Percentiles rank a stretch among this genome's conserved stretches.
phyloP scores from a whole-genome alignment of 2,888 invertebrate species.

The Strigamia maritima region DNA sequence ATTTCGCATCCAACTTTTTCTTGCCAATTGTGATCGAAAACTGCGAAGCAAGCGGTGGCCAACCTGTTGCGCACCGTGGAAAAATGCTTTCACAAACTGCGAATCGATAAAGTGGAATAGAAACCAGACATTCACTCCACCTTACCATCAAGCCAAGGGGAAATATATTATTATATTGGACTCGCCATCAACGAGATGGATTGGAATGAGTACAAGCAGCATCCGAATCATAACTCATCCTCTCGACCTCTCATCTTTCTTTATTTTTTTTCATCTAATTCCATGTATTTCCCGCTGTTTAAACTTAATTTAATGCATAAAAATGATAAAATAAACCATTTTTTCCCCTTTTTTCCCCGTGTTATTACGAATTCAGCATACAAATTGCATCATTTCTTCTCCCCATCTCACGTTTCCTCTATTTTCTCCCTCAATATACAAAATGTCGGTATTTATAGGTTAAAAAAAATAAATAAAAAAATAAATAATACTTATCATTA shows the following conservation, averaged over 20 bases:
- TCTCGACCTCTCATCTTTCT: background rate
- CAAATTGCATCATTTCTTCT: too few relatives aligned
- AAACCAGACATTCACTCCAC: slow-evolving; percentile 7
- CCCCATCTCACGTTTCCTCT: too few relatives aligned
- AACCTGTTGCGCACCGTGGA: slow-evolving; percentile 22
- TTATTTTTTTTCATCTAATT: too few relatives aligned
- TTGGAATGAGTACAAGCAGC: background rate
- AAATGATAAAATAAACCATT: too few relatives aligned
- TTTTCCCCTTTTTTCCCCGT: too few relatives aligned
- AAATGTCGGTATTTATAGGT: too few relatives aligned
- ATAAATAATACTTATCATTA: too few relatives aligned
- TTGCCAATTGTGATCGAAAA: slow-evolving; percentile 1
- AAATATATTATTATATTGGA: slow-evolving; percentile 31
- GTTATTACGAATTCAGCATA: too few relatives aligned
- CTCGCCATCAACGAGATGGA: slow-evolving; percentile 21
- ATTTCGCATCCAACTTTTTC: background rate
- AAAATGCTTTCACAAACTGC: background rate
- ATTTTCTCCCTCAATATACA: too few relatives aligned
- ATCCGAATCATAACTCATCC: background rate
- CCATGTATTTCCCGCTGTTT: too few relatives aligned
- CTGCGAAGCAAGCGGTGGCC: slow-evolving; percentile 21
- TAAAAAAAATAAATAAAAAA: too few relatives aligned
- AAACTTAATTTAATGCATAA: too few relatives aligned
- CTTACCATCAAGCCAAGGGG: background rate
- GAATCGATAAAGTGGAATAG: slow-evolving; percentile 25